phyloP scores from a whole-genome alignment of 2,888 invertebrate species.

The Dryomyza anilis region DNA sequence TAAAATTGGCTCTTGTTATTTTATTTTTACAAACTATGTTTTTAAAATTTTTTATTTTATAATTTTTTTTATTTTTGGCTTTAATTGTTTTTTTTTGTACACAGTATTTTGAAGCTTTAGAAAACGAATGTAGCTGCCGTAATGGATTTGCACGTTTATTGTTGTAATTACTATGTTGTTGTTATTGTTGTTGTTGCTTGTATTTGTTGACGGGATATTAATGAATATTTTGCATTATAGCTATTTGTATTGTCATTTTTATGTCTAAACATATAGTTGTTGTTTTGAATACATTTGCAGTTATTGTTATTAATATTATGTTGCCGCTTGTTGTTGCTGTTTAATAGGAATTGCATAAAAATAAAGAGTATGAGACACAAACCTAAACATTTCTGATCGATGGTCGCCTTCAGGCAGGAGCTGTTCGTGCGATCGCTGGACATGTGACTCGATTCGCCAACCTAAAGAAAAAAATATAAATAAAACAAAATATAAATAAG shows the following conservation, averaged over 20 bases:
- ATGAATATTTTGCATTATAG: background rate
- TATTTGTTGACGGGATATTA: background rate
- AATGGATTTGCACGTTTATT: slow-evolving; percentile 16
- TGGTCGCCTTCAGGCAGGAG: slow-evolving; percentile 56
- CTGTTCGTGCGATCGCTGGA: slow-evolving; percentile 55
- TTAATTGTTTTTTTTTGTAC: background rate
- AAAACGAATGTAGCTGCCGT: background rate
- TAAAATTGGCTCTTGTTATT: too few species aligned
- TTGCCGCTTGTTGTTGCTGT: slow-evolving; percentile 42
- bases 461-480: slow-evolving; percentile 43
- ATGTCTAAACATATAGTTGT: background rate
- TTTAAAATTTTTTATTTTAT: too few species aligned
- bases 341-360: slow-evolving; percentile 28
- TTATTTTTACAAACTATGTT: too few species aligned
- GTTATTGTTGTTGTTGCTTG: background rate
- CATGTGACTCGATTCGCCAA: slow-evolving; percentile 57
- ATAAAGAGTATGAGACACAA: slow-evolving; percentile 52
- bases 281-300: slow-evolving; percentile 16
- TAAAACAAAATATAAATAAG: background rate
- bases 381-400: slow-evolving; percentile 62
- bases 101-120: slow-evolving; percentile 8
- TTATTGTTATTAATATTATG: slow-evolving; percentile 31
- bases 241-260: slow-evolving; percentile 5
- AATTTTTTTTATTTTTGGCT: background rate
- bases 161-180: background rate